These are phyloP conservation scores for Ormyrus pomaceus DNA, from an alignment of 2,888 invertebrate genomes.

Conservation along the genomic window DNA sequence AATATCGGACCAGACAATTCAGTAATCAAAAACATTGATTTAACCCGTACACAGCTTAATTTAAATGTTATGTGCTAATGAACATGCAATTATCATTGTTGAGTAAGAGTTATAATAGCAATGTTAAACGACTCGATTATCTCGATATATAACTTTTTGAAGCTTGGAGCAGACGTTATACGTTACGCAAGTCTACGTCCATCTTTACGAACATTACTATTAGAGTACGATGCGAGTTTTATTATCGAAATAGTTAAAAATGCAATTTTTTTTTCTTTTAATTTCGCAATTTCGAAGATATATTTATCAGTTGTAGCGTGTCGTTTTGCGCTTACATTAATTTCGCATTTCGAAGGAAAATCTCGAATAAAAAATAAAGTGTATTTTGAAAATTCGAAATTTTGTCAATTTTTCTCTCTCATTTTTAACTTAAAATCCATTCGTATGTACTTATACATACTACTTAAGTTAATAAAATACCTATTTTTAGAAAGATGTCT, in stretches of 20 bases:
- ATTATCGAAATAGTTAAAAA: slow-evolving; percentile 47
- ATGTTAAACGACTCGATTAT: slow-evolving; percentile 60
- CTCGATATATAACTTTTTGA: slow-evolving; percentile 56
- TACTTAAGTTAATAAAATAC: slow-evolving; percentile 30
- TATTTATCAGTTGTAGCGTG: slow-evolving; percentile 21
- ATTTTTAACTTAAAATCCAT: slow-evolving; percentile 14
- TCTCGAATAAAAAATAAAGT: slow-evolving; percentile 38
- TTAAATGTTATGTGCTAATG: slow-evolving; percentile 60
- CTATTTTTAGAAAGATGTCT: slow-evolving; percentile 22
- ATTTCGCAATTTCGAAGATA: not conserved
- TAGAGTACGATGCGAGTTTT: slow-evolving; percentile 52
- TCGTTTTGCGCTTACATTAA: slow-evolving; percentile 13
- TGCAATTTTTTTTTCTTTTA: slow-evolving; percentile 26
- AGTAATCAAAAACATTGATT: slow-evolving; percentile 44
- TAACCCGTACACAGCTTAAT: slow-evolving; percentile 61
- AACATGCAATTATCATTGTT: slow-evolving; percentile 63
- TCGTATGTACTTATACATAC: slow-evolving; percentile 17
- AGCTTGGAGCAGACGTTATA: slow-evolving; percentile 42
- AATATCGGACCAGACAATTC: slow-evolving; percentile 51
- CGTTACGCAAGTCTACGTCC: slow-evolving; percentile 19
- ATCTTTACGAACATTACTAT: slow-evolving; percentile 46
- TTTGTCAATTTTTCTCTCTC: slow-evolving; percentile 4
- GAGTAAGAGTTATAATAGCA: slow-evolving; percentile 59
- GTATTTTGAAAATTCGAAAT: slow-evolving; percentile 25
- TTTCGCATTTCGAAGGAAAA: slow-evolving; percentile 33